Conservation (phyloP, 2,888 invertebrate genomes). For the Drosophila pseudotakahashii region DNA sequence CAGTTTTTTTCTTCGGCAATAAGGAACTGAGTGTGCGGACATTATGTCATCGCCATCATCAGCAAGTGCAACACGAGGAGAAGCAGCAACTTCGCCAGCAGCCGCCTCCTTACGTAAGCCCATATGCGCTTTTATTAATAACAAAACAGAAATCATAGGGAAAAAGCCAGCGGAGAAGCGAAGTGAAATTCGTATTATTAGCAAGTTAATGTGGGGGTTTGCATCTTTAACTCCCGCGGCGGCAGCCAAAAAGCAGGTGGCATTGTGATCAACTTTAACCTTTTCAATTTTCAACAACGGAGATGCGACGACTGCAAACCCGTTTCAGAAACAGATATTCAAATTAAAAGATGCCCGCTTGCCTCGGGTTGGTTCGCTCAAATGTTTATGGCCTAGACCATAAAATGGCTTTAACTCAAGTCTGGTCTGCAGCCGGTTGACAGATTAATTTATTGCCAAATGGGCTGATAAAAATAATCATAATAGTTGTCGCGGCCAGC, state of each 20-base stretch:
- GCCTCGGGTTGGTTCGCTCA: constrained; percentile 51
- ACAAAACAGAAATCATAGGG: constrained; percentile 30
- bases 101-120: constrained; percentile 73
- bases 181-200: constrained; percentile 70
- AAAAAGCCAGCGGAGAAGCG: constrained; percentile 19
- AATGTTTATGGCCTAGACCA: constrained; percentile 70
- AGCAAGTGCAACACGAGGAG: constrained; percentile 46
- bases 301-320: constrained; percentile 47
- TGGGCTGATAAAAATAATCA: neutral
- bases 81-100: constrained; percentile 12
- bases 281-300: constrained; percentile 47
- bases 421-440: constrained; percentile 11
- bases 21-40: constrained; percentile 69
- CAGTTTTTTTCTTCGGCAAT: constrained; percentile 50
- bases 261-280: constrained; percentile 66
- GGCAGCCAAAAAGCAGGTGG: constrained; percentile 31
- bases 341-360: constrained; percentile 34
- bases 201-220: constrained; percentile 46
- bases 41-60: constrained; percentile 64
- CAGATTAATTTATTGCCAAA: constrained; percentile 46
- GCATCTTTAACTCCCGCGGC: constrained; percentile 21
- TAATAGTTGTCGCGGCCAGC: constrained; percentile 36
- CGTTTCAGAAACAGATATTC: constrained; percentile 47
- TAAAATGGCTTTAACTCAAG: constrained; percentile 59
- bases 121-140: constrained; percentile 71